These are phyloP conservation scores for Tetranychus truncatus DNA, from an alignment of 2,888 invertebrate species.

Conservation along the genomic window DNA sequence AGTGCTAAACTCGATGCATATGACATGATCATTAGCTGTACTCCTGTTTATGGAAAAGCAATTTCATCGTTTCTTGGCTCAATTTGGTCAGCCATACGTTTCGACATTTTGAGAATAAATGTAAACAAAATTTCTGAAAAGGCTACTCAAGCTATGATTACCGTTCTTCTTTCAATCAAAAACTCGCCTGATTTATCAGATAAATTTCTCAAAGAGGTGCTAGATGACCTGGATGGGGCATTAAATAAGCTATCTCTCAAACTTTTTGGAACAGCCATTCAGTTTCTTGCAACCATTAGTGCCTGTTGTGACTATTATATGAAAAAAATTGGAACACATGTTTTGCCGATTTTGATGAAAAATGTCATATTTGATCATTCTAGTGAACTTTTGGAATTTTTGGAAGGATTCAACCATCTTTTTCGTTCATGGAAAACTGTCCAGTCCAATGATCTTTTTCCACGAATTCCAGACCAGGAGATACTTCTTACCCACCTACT, in stretches of 20 bases:
- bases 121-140: slow-evolving; percentile 1
- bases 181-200: not conserved
- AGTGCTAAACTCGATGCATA: slow-evolving; percentile 63
- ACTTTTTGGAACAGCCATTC: slow-evolving; percentile 9
- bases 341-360: not conserved
- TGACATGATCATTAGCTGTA: slow-evolving; percentile 10
- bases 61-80: slow-evolving; percentile 11
- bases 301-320: slow-evolving; percentile 4
- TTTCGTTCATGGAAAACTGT: not conserved
- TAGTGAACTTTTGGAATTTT: not conserved
- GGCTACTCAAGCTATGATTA: slow-evolving; percentile 13
- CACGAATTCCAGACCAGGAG: not conserved
- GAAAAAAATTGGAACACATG: not conserved
- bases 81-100: slow-evolving; percentile 18
- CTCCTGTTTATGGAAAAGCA: slow-evolving; percentile 16
- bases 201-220: slow-evolving; percentile 15
- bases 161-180: slow-evolving; percentile 13
- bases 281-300: slow-evolving; percentile 12
- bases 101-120: slow-evolving; percentile 17
- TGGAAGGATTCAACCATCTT: not conserved
- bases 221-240: slow-evolving; percentile 16
- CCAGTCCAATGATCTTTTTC: not conserved
- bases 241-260: slow-evolving; percentile 15
- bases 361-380: not conserved
- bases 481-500: not conserved